Evolutionary conservation across 2,797 vertebrate species (phyloP), one percentile per base, ranked within the genome.

Genomic region (Sebastes taczanowskii): DNA sequence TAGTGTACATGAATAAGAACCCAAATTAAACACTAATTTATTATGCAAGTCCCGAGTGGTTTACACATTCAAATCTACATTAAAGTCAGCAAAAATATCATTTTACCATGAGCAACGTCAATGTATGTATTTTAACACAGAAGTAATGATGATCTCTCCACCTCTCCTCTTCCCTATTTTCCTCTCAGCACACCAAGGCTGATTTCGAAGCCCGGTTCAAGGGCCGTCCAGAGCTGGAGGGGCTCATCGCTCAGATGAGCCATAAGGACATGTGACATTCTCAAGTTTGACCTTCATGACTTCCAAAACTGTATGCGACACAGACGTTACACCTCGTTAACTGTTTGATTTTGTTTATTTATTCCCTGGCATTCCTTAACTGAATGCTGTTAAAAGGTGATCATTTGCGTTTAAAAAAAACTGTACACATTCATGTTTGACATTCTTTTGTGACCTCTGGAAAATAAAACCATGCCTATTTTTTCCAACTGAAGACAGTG

Each of bases 171-270:
- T 20, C 18, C 5, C 32, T 29, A 6, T 38, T 27, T 2, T 34
- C 6, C 78, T 64, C 56, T 4, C 71, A 99, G 98, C 97, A 98
- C 93, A 95, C 96, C 0, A 96, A 97, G 85, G 94, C 86, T 0
- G 96, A 98, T 61, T 97, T 93, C 94, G 95, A 95, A 11, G 88
- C 91, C 10, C 94, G 97, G 0, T 95, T 99, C 74, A 99, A 99
- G 92, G 61, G 90, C 3, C 96, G 97, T 22, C 97, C 97, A 1
- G 97, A 97, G 78, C 92, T 98, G 35, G 97, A 98, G 69, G 96
- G 96, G 69, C 93, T 99, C 32, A 78, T 96, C 13, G 93, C 97
- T 16, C 95, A 97, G 89, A 89, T 98, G 22, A 92, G 22, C 5
- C 35, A 88, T 0, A 82, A 74, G 65, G 46, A 71, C 32, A 2